Base-by-base conservation (phyloP, 2,888 invertebrate species). In the Agrochola circellaris region DNA sequence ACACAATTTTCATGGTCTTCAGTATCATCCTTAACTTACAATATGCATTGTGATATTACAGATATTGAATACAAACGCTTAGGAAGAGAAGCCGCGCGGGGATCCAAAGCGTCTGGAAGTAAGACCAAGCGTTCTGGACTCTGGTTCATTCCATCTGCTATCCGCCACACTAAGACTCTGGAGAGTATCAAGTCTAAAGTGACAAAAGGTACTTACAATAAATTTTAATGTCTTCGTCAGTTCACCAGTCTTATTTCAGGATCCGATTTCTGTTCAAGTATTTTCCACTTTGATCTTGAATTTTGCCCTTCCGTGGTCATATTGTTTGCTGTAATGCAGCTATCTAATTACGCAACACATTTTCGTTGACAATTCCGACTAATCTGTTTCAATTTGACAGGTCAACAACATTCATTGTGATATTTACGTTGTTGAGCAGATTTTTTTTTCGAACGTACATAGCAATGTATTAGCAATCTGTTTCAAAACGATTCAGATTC, bases 141-240 rank as follows among this genome's bases (percentile, higher is more conserved):
- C n/a, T 97, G 97, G 96, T 97, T 97, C 74, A 96, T 97, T 76
- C 97, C 97, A 15, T 95, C 95, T 61, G 95, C 96, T 26, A 95
- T 97, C 80, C 93, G 96, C 17, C 96, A 97, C 82, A 97, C 97
- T 1, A 96, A 96, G 88, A 97, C 96, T 15, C 91, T 97, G 72
- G 97, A 96, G 79, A 96, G 96, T 82, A 96, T 96, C 30, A 96
- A 96, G 86, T 96, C 96, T 2, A 96, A 96, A 91, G 95, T 96
- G 3, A 93, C 88, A 6, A 96, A 96, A 95, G 96, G 96, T 96
- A 90, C 13, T 2, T 66, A 69, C 7, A 48, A 20, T 69, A 45
- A 30, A 23, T 17, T 54, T 65, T 54, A 30, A 38, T 26, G 34
- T 45, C 15, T 76, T 23, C 5, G 26, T 76, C 34, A 23, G 54